These are phyloP conservation scores for Simalia tracyae DNA, from an alignment of 2,797 vertebrate genomes.

Conservation along the genomic window DNA sequence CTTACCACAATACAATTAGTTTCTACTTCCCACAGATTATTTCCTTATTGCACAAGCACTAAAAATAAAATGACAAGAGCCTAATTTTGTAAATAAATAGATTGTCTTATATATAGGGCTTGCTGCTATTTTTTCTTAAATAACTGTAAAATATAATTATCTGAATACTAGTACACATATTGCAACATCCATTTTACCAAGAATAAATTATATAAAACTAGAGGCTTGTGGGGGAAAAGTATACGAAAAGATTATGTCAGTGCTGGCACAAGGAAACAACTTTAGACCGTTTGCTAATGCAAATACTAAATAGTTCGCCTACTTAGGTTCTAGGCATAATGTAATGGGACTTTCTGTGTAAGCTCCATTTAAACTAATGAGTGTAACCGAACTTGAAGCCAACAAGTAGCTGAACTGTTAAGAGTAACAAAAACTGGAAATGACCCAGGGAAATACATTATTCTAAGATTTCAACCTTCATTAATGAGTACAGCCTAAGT, in stretches of 20 bases:
- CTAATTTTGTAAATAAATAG: conserved; percentile 54
- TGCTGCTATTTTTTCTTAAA: conserved; percentile 59
- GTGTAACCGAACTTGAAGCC: background rate
- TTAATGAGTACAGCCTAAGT: too few relatives aligned
- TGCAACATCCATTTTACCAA: background rate
- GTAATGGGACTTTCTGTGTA: background rate
- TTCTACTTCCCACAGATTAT: conserved; percentile 47
- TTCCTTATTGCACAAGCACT: conserved; percentile 62
- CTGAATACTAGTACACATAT: conserved; percentile 28
- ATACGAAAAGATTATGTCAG: background rate
- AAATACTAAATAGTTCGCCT: background rate
- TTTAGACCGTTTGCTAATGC: conserved; percentile 12
- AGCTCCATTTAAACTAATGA: background rate
- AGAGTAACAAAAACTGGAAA: background rate
- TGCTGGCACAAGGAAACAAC: background rate
- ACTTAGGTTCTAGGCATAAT: background rate
- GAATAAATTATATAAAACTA: conserved; percentile 15
- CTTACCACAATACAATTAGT: conserved; percentile 56
- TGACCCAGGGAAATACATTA: background rate
- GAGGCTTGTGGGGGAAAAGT: conserved; percentile 26
- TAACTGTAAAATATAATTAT: conserved; percentile 6
- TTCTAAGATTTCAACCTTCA: background rate
- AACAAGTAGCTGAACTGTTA: background rate
- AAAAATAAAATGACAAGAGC: conserved; percentile 52
- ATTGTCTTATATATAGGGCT: conserved; percentile 55